Conservation (phyloP, 2,113 vertebrate species). For the Microtus ochrogaster region DNA sequence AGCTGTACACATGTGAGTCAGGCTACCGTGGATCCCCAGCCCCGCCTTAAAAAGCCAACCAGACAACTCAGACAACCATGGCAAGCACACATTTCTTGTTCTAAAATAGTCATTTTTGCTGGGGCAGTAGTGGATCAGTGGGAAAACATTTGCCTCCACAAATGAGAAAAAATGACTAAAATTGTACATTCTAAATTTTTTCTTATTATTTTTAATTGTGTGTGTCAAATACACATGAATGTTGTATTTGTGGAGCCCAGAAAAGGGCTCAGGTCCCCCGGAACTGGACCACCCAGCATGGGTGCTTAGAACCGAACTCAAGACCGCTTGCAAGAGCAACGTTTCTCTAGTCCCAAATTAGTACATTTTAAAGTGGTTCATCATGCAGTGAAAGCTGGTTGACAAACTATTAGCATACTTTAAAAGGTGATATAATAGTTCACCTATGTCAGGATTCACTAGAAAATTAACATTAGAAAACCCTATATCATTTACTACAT, state of each 20-base stretch:
- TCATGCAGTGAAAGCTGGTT: not conserved
- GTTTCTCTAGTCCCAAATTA: not conserved
- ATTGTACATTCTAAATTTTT: not conserved
- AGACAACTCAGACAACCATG: not conserved
- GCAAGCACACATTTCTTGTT: not conserved
- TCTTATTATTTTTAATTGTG: not conserved
- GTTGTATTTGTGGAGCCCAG: not conserved
- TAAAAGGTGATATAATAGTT: not conserved
- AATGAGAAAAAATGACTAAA: not conserved
- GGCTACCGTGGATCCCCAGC: not conserved
- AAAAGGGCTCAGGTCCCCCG: not conserved
- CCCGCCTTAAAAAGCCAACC: not conserved
- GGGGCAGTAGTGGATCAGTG: not conserved
- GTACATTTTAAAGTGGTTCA: not conserved
- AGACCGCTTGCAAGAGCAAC: not conserved
- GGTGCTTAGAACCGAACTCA: not conserved
- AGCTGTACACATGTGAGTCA: not conserved
- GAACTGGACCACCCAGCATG: not conserved
- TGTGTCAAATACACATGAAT: not conserved
- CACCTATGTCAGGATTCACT: not conserved
- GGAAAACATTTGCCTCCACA: not conserved
- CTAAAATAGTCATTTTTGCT: not conserved
- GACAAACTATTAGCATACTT: not conserved
- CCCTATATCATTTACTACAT: not conserved
- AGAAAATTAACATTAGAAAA: not conserved